These are phyloP conservation scores for Drosophila paulistorum DNA, from an alignment of 1,140 invertebrate genomes.

Conservation along the genomic window DNA sequence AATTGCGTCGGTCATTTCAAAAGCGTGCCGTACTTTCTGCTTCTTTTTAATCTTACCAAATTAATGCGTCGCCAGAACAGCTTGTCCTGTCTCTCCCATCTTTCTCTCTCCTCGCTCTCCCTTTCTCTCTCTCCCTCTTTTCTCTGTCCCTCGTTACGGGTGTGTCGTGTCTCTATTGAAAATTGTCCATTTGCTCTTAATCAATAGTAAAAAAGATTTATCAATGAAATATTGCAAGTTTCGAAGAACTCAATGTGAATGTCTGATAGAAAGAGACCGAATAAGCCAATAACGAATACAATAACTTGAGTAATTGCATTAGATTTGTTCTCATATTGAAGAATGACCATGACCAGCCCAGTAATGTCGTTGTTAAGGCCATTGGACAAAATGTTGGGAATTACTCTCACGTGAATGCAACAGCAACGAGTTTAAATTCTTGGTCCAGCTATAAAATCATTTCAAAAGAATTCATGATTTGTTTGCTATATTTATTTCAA, in stretches of 20 bases:
- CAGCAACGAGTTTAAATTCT: no score
- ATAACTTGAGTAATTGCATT: constrained; percentile 13
- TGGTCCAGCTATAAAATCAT: no score
- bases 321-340: constrained; percentile 36
- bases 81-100: no score
- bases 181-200: constrained; percentile 16
- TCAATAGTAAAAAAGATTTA: constrained; percentile 11
- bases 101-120: background rate
- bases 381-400: background rate
- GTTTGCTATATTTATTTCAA: no score
- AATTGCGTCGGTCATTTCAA: constrained; percentile 72
- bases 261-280: background rate
- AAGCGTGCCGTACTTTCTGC: constrained; percentile 54
- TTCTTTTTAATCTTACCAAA: constrained; percentile 40
- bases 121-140: no score
- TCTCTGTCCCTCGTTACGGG: background rate
- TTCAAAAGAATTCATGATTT: no score
- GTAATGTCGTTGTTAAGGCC: no score
- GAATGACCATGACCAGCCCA: no score
- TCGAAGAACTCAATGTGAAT: constrained; percentile 6
- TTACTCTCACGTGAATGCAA: background rate
- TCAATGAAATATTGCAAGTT: constrained; percentile 24
- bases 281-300: constrained; percentile 4
- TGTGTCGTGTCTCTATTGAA: constrained; percentile 6
- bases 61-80: constrained; percentile 37